phyloP scores from a whole-genome alignment of 2,888 invertebrate species.

The Aleiodes alternator region DNA sequence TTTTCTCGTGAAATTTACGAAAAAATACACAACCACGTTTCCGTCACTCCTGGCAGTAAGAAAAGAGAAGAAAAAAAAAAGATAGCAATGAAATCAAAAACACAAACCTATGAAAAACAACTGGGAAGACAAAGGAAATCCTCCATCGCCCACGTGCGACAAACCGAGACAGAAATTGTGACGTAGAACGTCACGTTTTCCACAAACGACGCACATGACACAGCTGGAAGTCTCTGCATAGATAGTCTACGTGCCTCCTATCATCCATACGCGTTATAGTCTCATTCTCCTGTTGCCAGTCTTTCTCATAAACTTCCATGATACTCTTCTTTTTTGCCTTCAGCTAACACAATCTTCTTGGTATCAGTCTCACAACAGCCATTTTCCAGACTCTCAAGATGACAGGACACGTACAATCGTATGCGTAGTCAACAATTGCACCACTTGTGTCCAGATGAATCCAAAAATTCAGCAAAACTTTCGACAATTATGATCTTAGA shows the following conservation, averaged over 20 bases:
- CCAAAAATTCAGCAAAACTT: slow-evolving; percentile 17
- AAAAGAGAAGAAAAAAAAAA: too few species aligned
- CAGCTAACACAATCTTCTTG: neutral
- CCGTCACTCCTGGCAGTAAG: too few species aligned
- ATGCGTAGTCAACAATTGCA: slow-evolving; percentile 61
- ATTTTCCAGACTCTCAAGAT: slow-evolving; percentile 5
- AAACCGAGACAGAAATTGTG: slow-evolving; percentile 53
- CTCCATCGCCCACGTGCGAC: neutral
- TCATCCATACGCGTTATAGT: slow-evolving; percentile 54
- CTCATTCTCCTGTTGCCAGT: slow-evolving; percentile 51
- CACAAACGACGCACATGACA: slow-evolving; percentile 73
- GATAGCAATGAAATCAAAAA: neutral
- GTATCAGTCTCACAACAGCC: slow-evolving; percentile 20
- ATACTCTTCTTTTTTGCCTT: slow-evolving; percentile 39
- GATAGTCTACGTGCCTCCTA: slow-evolving; percentile 68
- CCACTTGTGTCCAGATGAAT: slow-evolving; percentile 57
- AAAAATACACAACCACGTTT: too few species aligned
- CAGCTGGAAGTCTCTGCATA: slow-evolving; percentile 71
- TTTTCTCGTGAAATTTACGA: too few species aligned
- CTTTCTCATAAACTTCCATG: slow-evolving; percentile 51
- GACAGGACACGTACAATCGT: slow-evolving; percentile 49
- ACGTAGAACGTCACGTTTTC: slow-evolving; percentile 72
- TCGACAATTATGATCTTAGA: neutral
- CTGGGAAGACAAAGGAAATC: slow-evolving; percentile 13
- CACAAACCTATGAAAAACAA: neutral